Conservation (phyloP, 2,113 vertebrate genomes). For the Hippolais icterina region DNA sequence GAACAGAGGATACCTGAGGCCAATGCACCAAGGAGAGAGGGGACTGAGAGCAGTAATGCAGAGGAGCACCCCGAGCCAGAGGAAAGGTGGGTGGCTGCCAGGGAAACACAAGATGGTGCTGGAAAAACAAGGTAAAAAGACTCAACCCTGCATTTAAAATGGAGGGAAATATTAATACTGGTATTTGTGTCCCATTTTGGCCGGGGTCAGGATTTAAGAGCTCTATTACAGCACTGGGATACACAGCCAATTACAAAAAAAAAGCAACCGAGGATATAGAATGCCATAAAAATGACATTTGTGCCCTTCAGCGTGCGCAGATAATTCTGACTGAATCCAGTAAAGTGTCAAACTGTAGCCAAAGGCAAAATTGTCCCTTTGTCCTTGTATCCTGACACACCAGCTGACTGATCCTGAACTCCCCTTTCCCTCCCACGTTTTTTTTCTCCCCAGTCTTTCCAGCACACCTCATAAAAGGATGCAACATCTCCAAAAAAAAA, state of each 20-base stretch:
- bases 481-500: neutral
- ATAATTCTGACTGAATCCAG: conserved; percentile 42
- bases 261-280: neutral
- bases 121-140: neutral
- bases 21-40: neutral
- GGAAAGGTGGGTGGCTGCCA: neutral
- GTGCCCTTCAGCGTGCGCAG: conserved; percentile 31
- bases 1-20: accelerated
- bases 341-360: conserved; percentile 43
- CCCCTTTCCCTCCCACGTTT: neutral
- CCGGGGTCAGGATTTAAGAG: conserved; percentile 35
- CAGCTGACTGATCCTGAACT: neutral
- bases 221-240: neutral
- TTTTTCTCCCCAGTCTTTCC: neutral
- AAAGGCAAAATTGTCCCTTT: conserved; percentile 45
- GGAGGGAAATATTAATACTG: neutral
- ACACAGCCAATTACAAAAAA: conserved; percentile 18
- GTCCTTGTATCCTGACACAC: conserved; percentile 30
- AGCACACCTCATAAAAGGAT: neutral
- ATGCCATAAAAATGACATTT: conserved; percentile 37
- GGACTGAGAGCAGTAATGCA: neutral
- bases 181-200: neutral
- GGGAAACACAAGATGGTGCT: neutral
- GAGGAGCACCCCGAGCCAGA: neutral
- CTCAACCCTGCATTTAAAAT: neutral